Evolutionary conservation across 2,113 vertebrate species (phyloP).

Genomic region (Lipotes vexillifer): DNA sequence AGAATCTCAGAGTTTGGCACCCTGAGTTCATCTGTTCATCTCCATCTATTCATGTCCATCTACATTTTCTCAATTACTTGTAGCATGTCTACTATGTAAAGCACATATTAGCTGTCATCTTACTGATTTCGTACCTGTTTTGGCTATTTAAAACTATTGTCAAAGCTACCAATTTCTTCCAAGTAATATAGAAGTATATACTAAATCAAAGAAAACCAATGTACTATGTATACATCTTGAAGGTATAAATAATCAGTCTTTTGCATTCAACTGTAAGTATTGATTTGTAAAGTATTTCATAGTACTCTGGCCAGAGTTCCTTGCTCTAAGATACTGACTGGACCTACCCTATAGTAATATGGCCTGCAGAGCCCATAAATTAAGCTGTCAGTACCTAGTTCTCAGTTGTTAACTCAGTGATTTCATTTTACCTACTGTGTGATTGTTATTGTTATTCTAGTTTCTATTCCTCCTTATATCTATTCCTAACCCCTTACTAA

Average conservation of each 20-base stretch:
- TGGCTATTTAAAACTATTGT: neutral
- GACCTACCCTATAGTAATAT: neutral
- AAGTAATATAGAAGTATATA: neutral
- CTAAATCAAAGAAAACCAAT: conserved; percentile 15
- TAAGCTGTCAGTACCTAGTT: neutral
- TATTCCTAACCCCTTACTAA: neutral
- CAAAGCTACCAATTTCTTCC: neutral
- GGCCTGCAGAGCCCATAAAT: neutral
- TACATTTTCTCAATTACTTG: neutral
- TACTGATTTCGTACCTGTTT: neutral
- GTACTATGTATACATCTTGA: neutral
- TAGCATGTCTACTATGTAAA: neutral
- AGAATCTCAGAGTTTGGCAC: neutral
- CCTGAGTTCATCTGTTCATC: neutral
- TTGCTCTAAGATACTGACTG: neutral
- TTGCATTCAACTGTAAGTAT: neutral
- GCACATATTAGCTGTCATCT: neutral
- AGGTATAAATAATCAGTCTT: neutral
- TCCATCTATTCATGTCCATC: neutral
- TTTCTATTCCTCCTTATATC: neutral
- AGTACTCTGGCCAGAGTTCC: neutral
- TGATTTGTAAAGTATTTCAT: neutral
- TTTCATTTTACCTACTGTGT: neutral
- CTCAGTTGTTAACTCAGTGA: neutral
- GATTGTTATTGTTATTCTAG: neutral